Base-by-base conservation (phyloP, 2,888 invertebrate genomes). In the Gryllus longicercus region DNA sequence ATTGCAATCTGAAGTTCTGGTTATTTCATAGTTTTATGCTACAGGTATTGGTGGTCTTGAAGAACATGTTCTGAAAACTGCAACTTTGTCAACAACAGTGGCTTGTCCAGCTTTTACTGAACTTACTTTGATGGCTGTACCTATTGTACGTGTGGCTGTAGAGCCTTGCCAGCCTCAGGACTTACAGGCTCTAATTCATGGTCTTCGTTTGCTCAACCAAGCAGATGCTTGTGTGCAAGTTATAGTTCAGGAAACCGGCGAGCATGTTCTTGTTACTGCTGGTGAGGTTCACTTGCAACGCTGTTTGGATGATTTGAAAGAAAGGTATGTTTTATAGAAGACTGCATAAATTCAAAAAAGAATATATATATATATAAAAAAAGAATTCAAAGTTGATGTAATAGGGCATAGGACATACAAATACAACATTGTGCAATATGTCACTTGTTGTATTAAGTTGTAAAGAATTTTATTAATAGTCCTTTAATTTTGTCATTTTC, bases 261-360 rank as follows among this genome's bases (percentile, higher is more conserved):
- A 99, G 86, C 94, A 97, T 85, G 96, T 99, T 1, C 89, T 99
- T 51, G 92, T 96, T 2, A 98, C 99, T 0, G 95, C 98, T 2
- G 99, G 99, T 0, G 98, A 99, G 88, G 95, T 99, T 2, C 99
- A 99, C 87, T 90, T 99, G 79, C 96, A 98, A 86, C 93, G 97
- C 85, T 99, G 99, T 88, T 89, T 99, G 10, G 95, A 96, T 85
- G 99, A 99, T 88, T 90, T 99, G 79, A 93, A 91, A 82, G 90
- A 91, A 83, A 87, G 88, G 88, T 89, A 81, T 38, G 38, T 38
- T 38, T 38, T 5, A 38, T 38, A 38, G 38, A 38, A 38, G 38
- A 38, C 38, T 38, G 5, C 38, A 38, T 38, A 1, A 38, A 8
- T 38, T 38, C 38, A 5, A 38, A 38, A 38, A 8, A 38, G 8